These are phyloP conservation scores for Lindbergichthys nudifrons DNA, from an alignment of 2,797 vertebrate species.

Conservation along the genomic window DNA sequence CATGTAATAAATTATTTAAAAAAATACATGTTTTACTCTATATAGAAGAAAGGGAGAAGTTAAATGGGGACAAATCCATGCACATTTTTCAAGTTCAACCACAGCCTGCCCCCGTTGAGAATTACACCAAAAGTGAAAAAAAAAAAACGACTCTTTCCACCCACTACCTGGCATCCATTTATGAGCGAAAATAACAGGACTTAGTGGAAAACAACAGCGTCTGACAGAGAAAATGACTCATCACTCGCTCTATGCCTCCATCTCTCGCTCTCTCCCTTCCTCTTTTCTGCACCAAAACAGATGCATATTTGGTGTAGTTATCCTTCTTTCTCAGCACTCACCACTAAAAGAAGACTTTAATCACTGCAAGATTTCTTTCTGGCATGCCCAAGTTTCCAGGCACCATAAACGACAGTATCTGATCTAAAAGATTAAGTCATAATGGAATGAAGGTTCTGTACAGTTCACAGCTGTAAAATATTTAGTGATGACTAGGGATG, in stretches of 20 bases:
- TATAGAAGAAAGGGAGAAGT: constrained; percentile 40
- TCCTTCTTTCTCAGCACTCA: no score
- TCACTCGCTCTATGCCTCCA: constrained; percentile 65
- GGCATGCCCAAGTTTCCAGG: no score
- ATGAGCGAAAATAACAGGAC: constrained; percentile 80
- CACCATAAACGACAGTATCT: no score
- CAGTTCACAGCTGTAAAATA: no score
- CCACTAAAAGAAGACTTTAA: no score
- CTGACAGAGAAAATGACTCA: constrained; percentile 83
- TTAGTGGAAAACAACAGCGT: constrained; percentile 82
- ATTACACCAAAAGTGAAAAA: constrained; percentile 75
- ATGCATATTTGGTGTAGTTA: no score
- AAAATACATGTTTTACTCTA: constrained; percentile 36
- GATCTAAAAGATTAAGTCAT: no score
- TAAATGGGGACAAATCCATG: constrained; percentile 58
- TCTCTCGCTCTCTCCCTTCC: constrained; percentile 59
- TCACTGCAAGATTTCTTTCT: no score
- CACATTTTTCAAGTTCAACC: constrained; percentile 70
- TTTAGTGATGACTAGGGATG: no score
- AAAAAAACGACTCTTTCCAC: constrained; percentile 71
- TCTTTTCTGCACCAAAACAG: constrained; percentile 26
- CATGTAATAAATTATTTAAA: constrained; percentile 9
- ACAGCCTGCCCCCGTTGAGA: constrained; percentile 72
- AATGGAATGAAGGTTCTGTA: no score
- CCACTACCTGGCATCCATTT: constrained; percentile 81